Evolutionary conservation across 2,113 vertebrate genomes (phyloP), one percentile per base, ranked within the genome.

Genomic region (Pelobates fuscus): DNA sequence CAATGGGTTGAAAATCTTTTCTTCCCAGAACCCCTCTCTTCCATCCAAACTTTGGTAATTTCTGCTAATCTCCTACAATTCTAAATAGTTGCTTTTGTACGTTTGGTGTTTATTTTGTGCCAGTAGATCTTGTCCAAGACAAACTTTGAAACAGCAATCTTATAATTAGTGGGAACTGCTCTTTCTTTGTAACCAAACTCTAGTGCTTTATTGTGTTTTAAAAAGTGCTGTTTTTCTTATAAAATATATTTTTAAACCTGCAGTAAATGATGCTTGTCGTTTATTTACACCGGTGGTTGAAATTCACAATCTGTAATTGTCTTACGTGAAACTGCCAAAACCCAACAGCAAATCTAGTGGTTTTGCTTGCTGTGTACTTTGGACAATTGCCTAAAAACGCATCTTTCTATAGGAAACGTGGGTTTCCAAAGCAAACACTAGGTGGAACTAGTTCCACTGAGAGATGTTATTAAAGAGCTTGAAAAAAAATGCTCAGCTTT

Each of bases 81-180:
- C 86, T 89, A 89, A 87, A 88, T 87, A 82, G 81, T 81, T 87
- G 84, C 84, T 83, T n/a, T 89, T 81, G 79, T 67, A 80, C 89
- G 87, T 89, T 84, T 87, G 86, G 80, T 87, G 83, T 79, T 82
- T 86, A 89, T 89, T 90, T 82, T 78, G 64, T 58, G 79, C 77
- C 72, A 80, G 88, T 84, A 79, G n/a, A 80, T 41, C 85, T 81
- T 79, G 83, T 89, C 88, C 88, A 89, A 89, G 83, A 87, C 82
- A 87, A 88, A 87, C 84, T 89, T 88, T 86, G 86, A 86, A 82
- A 80, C 87, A 90, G 88, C 86, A 87, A 81, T 78, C 82, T 79
- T 81, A 84, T 82, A 82, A 83, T 80, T 71, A 61, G 79, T 49
- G 78, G 82, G 78, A 24, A 76, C 84, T 88, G 84, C 80, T 77